Conservation (phyloP, 2,113 vertebrate genomes). For the Calidris pugnax region DNA sequence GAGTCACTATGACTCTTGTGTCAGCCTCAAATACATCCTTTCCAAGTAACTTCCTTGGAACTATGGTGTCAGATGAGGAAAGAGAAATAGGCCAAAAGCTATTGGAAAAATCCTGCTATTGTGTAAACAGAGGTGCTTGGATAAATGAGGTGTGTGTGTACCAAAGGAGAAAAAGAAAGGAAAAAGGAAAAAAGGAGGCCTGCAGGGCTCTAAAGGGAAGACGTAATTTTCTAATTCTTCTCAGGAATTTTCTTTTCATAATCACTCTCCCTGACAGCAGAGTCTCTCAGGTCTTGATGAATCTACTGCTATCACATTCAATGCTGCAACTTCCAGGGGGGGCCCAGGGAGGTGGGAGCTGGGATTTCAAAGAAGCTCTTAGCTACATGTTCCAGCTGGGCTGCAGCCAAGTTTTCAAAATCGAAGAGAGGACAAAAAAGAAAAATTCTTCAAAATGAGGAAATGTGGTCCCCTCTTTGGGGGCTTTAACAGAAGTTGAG, state of each 20-base stretch:
- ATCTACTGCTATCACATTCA: neutral
- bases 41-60: constrained; percentile 37
- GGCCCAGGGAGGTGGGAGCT: neutral
- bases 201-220: neutral
- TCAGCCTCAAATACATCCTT: neutral
- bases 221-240: neutral
- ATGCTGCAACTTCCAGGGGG: neutral
- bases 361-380: neutral
- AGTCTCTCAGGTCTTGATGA: neutral
- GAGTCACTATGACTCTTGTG: constrained; percentile 37
- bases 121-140: constrained; percentile 24
- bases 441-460: neutral
- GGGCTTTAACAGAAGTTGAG: neutral
- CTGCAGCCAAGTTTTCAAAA: constrained; percentile 11
- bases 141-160: neutral
- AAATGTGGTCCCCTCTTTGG: neutral
- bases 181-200: too few species aligned
- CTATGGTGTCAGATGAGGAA: neutral
- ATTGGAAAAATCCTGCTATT: constrained; percentile 13
- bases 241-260: neutral
- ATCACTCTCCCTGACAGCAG: neutral
- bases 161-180: neutral
- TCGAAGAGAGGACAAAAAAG: neutral
- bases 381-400: neutral
- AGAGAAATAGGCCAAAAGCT: constrained; percentile 17